Evolutionary conservation across 2,888 invertebrate species (phyloP).

Genomic region (Argyra leucocephala): DNA sequence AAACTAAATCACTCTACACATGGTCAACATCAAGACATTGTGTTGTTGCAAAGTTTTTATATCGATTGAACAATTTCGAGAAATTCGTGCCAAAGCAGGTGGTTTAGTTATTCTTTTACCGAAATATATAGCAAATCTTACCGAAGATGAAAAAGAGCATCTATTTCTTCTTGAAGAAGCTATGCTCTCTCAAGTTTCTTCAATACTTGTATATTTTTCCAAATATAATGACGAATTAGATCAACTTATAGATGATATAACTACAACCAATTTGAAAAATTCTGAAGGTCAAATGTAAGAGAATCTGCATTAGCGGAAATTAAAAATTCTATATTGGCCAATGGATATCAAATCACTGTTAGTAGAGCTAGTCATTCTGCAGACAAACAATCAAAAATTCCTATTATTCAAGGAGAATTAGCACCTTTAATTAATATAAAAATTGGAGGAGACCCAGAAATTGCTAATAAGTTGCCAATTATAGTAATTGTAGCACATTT

Average conservation of each 20-base stretch:
- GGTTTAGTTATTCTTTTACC: slow-evolving; percentile 80
- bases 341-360: slow-evolving; percentile 85
- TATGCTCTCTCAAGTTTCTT: slow-evolving; percentile 67
- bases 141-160: slow-evolving; percentile 62
- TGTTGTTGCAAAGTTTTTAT: slow-evolving; percentile 67
- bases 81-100: slow-evolving; percentile 69
- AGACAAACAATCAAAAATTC: slow-evolving; percentile 69
- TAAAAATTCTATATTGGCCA: slow-evolving; percentile 78
- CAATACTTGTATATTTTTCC: slow-evolving; percentile 82
- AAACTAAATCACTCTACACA: slow-evolving; percentile 74
- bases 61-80: slow-evolving; percentile 65
- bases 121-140: slow-evolving; percentile 54
- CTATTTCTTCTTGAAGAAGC: slow-evolving; percentile 70
- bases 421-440: slow-evolving; percentile 39
- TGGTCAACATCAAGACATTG: slow-evolving; percentile 86
- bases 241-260: slow-evolving; percentile 65
- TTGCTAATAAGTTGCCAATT: slow-evolving; percentile 58
- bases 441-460: slow-evolving; percentile 47
- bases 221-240: slow-evolving; percentile 64
- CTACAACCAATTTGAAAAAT: slow-evolving; percentile 32
- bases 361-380: slow-evolving; percentile 58
- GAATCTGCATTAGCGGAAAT: slow-evolving; percentile 75
- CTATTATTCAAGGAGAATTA: slow-evolving; percentile 78
- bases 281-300: slow-evolving; percentile 23
- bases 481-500: slow-evolving; percentile 89